phyloP scores from a whole-genome alignment of 2,888 invertebrate species.

The Cantharis lateralis region DNA sequence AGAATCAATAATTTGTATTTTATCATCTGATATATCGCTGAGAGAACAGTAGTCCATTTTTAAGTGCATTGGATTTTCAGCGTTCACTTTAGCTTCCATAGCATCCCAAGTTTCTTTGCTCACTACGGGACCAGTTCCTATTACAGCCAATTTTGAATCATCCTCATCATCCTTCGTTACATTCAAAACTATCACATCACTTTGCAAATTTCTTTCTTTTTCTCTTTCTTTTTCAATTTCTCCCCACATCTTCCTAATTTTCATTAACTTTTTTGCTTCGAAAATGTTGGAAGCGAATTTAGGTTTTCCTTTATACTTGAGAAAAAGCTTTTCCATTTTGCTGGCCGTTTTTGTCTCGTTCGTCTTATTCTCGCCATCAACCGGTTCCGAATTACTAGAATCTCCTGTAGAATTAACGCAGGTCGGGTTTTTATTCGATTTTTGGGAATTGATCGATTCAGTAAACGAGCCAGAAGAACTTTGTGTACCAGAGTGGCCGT shows the following conservation, averaged over 20 bases:
- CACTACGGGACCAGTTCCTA: constrained; percentile 38
- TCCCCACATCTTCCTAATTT: constrained; percentile 67
- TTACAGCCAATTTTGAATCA: neutral
- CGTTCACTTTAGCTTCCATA: constrained; percentile 50
- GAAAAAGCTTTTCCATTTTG: constrained; percentile 2
- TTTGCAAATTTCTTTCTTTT: neutral
- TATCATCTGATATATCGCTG: constrained; percentile 24
- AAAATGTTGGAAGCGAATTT: constrained; percentile 71
- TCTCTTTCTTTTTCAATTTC: constrained; percentile 61
- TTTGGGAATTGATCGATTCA: constrained; percentile 40
- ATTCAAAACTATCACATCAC: neutral
- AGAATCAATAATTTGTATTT: neutral
- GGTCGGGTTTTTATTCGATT: constrained; percentile 39
- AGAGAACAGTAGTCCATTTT: constrained; percentile 41
- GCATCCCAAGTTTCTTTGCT: constrained; percentile 53
- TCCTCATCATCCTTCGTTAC: neutral
- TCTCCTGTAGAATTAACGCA: constrained; percentile 43
- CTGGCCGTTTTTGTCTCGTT: constrained; percentile 11
- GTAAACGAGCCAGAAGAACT: constrained; percentile 54
- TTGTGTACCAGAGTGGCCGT: constrained; percentile 61
- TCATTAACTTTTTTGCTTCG: constrained; percentile 69
- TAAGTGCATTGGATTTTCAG: constrained; percentile 43
- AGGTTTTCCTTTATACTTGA: constrained; percentile 61
- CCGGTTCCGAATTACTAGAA: constrained; percentile 49
- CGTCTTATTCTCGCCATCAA: constrained; percentile 25